Conservation (phyloP, 1,140 invertebrate genomes). For the Solenopsis invicta region DNA sequence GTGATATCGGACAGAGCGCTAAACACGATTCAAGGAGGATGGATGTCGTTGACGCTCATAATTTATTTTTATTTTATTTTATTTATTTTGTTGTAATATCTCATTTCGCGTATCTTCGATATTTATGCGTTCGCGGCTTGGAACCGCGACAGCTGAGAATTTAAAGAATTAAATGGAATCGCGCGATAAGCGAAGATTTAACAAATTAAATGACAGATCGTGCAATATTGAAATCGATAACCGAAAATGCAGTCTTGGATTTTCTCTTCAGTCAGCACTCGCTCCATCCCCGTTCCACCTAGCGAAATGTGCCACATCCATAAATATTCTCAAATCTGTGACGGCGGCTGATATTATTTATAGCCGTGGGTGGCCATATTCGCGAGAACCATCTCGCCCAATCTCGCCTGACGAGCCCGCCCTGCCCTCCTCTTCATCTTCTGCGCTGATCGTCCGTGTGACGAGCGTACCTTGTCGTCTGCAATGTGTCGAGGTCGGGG, state of each 20-base stretch:
- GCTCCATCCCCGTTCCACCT: background rate
- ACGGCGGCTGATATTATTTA: slow-evolving; percentile 59
- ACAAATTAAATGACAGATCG: background rate
- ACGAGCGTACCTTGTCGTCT: slow-evolving; percentile 80
- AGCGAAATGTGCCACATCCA: background rate
- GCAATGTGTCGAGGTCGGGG: slow-evolving; percentile 72
- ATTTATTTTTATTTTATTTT: too few relatives aligned
- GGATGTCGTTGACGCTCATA: too few relatives aligned
- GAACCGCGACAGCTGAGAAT: too few relatives aligned
- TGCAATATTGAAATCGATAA: background rate
- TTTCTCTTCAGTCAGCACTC: background rate
- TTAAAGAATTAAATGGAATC: too few relatives aligned
- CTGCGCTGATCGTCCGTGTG: background rate
- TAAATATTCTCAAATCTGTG: slow-evolving; percentile 5
- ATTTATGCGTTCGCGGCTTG: too few relatives aligned
- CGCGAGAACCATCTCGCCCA: slow-evolving; percentile 5
- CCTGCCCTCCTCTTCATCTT: background rate
- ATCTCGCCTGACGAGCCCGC: slow-evolving; percentile 24
- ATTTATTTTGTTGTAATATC: too few relatives aligned
- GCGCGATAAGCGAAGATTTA: too few relatives aligned
- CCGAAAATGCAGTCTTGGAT: background rate
- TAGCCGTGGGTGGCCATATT: slow-evolving; percentile 72
- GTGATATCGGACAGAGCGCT: too few relatives aligned
- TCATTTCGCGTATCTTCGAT: background rate
- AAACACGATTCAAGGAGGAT: too few relatives aligned